A percentile compares a stretch with the other conserved stretches of the same genome.
Evolutionary conservation across 1,140 invertebrate genomes (phyloP).

Genomic region (Drosophila saltans): DNA sequence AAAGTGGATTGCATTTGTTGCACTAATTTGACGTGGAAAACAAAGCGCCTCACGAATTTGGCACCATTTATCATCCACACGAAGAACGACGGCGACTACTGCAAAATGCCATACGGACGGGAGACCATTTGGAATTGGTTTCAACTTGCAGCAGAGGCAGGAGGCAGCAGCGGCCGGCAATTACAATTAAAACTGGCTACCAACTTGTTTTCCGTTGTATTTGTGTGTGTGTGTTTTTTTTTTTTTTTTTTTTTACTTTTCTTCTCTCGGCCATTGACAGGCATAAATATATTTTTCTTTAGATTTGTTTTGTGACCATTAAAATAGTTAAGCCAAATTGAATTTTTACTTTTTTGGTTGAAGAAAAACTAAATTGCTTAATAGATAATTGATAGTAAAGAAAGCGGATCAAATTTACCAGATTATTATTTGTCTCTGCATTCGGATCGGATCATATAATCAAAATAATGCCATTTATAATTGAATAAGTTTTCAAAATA

Average conservation of each 20-base stretch:
- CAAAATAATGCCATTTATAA: no score
- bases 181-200: slow-evolving; percentile 50
- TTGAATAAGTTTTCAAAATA: no score
- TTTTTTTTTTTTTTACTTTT: slow-evolving; percentile 3
- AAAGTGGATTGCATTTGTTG: slow-evolving; percentile 38
- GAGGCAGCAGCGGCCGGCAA: slow-evolving; percentile 24
- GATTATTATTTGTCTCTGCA: slow-evolving; percentile 9
- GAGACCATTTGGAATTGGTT: slow-evolving; percentile 30
- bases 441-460: not conserved
- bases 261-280: slow-evolving; percentile 11
- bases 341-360: slow-evolving; percentile 47
- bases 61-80: slow-evolving; percentile 71
- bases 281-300: slow-evolving; percentile 10
- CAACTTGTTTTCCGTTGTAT: slow-evolving; percentile 52
- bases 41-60: slow-evolving; percentile 76
- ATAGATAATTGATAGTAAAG: slow-evolving; percentile 54
- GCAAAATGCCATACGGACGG: slow-evolving; percentile 24
- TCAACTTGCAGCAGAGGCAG: slow-evolving; percentile 21
- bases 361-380: slow-evolving; percentile 62
- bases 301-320: slow-evolving; percentile 46
- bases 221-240: not conserved
- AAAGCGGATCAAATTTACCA: slow-evolving; percentile 43
- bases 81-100: slow-evolving; percentile 13
- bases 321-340: slow-evolving; percentile 75
- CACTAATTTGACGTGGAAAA: slow-evolving; percentile 72